Conservation (phyloP, 1,140 invertebrate genomes). For the Eriosoma lanigerum region DNA sequence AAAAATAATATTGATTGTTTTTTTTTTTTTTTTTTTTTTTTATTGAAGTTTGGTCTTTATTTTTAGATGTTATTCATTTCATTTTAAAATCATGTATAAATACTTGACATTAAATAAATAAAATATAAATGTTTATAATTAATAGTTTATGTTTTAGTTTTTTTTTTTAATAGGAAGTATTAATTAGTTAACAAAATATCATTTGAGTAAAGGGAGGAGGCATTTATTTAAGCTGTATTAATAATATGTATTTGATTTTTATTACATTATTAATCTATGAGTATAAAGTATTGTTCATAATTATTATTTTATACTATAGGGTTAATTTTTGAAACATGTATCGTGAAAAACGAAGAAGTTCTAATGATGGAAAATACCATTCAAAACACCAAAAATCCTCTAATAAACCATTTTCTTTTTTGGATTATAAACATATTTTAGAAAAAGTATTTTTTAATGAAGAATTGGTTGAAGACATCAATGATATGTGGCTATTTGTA, state of each 20-base stretch:
- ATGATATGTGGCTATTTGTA: constrained; percentile 55
- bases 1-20: neutral
- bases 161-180: constrained; percentile 4
- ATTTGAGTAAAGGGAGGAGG: constrained; percentile 36
- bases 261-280: neutral
- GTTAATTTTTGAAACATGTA: constrained; percentile 31
- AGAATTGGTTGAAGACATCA: constrained; percentile 53
- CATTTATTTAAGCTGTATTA: neutral
- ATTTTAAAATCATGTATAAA: neutral
- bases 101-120: neutral
- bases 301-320: constrained; percentile 36
- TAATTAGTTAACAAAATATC: neutral
- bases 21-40: neutral
- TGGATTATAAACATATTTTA: constrained; percentile 38
- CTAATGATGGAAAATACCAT: constrained; percentile 4
- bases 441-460: constrained; percentile 47
- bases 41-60: neutral
- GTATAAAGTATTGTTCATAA: neutral
- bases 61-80: neutral
- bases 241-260: neutral
- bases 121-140: constrained; percentile 26
- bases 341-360: constrained; percentile 15
- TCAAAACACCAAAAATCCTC: constrained; percentile 17
- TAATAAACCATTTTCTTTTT: constrained; percentile 36
- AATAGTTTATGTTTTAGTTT: neutral